A percentile compares a stretch with the other conserved stretches of the same genome.
Conservation (phyloP, 1,140 invertebrate species). For the Micrasema longulum region DNA sequence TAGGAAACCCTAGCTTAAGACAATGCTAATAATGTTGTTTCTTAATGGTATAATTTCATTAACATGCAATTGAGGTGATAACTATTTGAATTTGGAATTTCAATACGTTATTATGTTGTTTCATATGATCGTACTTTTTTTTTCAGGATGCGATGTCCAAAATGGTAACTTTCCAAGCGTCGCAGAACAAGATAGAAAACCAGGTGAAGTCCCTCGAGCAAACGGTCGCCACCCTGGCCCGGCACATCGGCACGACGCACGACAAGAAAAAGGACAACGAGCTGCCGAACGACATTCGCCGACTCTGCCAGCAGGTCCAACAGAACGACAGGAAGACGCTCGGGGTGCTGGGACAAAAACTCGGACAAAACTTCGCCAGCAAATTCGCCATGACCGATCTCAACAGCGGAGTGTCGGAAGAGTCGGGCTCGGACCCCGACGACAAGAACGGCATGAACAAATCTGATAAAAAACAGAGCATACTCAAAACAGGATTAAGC, state of each 20-base stretch:
- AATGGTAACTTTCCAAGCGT: slow-evolving; percentile 62
- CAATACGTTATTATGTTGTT: no score
- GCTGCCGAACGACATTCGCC: slow-evolving; percentile 61
- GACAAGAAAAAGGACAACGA: slow-evolving; percentile 57
- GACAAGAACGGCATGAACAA: slow-evolving; percentile 55
- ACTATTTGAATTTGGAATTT: no score
- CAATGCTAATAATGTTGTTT: no score
- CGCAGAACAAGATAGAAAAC: slow-evolving; percentile 60
- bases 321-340: slow-evolving; percentile 55
- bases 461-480: slow-evolving; percentile 58
- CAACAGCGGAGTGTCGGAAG: slow-evolving; percentile 42
- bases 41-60: no score
- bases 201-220: slow-evolving; percentile 63
- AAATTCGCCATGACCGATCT: slow-evolving; percentile 60
- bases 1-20: no score
- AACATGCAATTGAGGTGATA: no score
- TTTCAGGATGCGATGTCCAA: slow-evolving; percentile 64
- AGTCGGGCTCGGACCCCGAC: slow-evolving; percentile 48
- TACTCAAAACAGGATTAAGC: slow-evolving; percentile 61
- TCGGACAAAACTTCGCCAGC: slow-evolving; percentile 63
- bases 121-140: slow-evolving; percentile 8
- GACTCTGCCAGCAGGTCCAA: slow-evolving; percentile 61
- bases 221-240: slow-evolving; percentile 60
- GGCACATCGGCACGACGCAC: slow-evolving; percentile 61
- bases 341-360: slow-evolving; percentile 55